Conservation (phyloP, 2,888 invertebrate species). For the Abrostola triplasia region DNA sequence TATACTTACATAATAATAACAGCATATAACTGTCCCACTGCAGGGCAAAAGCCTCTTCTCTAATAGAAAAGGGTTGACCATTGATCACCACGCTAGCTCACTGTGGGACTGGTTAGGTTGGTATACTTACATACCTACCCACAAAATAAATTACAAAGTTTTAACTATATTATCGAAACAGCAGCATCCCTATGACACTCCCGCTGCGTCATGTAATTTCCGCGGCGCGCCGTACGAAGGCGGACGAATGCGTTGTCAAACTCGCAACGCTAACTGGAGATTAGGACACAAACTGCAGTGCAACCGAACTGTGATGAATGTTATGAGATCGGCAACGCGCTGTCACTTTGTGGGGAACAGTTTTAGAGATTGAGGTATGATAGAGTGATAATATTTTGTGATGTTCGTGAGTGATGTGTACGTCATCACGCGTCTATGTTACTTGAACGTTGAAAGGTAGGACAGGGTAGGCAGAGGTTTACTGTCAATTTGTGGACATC, state of each 20-base stretch:
- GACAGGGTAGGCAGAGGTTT: no score
- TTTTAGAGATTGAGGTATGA: neutral
- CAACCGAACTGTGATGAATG: constrained; percentile 44
- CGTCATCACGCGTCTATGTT: no score
- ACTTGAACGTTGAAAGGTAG: no score
- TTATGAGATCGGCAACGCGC: constrained; percentile 18
- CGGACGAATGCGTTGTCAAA: constrained; percentile 70
- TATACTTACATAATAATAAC: no score
- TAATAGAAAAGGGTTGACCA: no score
- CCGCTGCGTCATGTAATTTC: constrained; percentile 77
- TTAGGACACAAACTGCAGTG: constrained; percentile 53
- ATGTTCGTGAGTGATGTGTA: neutral
- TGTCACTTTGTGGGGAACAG: neutral
- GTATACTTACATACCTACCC: no score
- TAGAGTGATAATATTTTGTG: neutral
- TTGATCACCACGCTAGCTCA: no score
- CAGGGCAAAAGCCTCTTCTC: no score
- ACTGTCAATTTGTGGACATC: no score
- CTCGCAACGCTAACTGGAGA: constrained; percentile 53
- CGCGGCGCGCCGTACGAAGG: constrained; percentile 61
- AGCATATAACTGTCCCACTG: no score
- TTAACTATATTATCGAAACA: constrained; percentile 23
- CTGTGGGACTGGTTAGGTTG: no score
- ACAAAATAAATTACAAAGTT: neutral
- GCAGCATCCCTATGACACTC: constrained; percentile 26